Evolutionary conservation across 2,113 vertebrate species (phyloP).

Genomic region (Cyrtonyx montezumae): DNA sequence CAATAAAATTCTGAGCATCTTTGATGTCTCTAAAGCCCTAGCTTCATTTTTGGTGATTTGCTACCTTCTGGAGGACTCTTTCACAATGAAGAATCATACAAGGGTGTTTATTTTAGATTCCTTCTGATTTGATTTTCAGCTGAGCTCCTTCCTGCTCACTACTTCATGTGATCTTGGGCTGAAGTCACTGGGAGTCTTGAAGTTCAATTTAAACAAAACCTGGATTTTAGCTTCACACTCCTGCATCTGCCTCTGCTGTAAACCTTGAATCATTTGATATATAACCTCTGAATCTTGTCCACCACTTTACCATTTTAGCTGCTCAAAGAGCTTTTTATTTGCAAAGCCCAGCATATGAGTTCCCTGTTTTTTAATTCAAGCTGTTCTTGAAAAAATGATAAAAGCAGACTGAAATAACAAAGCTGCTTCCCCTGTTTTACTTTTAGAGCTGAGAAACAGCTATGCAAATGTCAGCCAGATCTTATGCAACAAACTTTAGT

Average conservation of each 20-base stretch:
- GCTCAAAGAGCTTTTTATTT: slow-evolving; percentile 5
- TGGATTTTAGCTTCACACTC: background rate
- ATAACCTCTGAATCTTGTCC: background rate
- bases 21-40: background rate
- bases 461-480: slow-evolving; percentile 47
- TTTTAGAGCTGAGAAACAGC: background rate
- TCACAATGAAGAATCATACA: background rate
- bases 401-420: slow-evolving; percentile 46
- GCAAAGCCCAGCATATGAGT: background rate
- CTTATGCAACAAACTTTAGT: background rate
- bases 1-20: background rate
- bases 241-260: background rate
- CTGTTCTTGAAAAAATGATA: slow-evolving; percentile 2
- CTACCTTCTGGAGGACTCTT: background rate
- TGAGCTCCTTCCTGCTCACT: background rate
- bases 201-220: background rate
- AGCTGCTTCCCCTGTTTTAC: slow-evolving; percentile 41
- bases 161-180: background rate
- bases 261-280: background rate
- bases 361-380: slow-evolving; percentile 15
- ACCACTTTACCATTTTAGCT: background rate
- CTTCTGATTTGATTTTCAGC: background rate
- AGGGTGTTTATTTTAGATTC: background rate
- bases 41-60: background rate
- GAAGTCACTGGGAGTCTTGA: background rate